phyloP scores from a whole-genome alignment of 2,113 vertebrate species.

The Paracanthobrama guichenoti region DNA sequence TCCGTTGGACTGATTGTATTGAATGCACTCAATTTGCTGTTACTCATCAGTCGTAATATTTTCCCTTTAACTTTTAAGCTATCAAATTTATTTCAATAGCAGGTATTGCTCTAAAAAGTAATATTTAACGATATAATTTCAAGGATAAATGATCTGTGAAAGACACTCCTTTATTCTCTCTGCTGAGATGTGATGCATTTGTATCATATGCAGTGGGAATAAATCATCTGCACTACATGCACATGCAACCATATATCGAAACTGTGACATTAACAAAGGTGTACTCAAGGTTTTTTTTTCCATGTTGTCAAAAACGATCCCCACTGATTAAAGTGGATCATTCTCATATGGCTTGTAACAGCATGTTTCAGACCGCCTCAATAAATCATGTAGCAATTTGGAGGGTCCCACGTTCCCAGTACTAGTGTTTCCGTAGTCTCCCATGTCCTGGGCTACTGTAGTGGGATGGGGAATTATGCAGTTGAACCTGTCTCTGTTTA shows the following conservation, averaged over 20 bases:
- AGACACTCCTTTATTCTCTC: not conserved
- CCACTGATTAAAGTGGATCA: slow-evolving; percentile 23
- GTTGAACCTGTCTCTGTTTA: slow-evolving; percentile 56
- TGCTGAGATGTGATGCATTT: not conserved
- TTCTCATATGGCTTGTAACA: slow-evolving; percentile 51
- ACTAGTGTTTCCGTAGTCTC: slow-evolving; percentile 51
- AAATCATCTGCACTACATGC: slow-evolving; percentile 2
- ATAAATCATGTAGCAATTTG: slow-evolving; percentile 71
- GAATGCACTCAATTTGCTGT: not conserved
- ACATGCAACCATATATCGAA: not conserved
- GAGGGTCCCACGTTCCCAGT: slow-evolving; percentile 59
- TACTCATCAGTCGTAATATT: not conserved
- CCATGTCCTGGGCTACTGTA: slow-evolving; percentile 46
- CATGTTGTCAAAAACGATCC: slow-evolving; percentile 2
- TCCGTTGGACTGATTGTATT: slow-evolving; percentile 15
- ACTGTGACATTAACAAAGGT: not conserved
- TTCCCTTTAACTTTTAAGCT: not conserved
- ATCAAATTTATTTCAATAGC: not conserved
- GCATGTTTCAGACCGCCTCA: slow-evolving; percentile 49
- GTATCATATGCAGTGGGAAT: not conserved
- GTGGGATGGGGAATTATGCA: slow-evolving; percentile 46
- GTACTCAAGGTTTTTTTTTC: slow-evolving; percentile 13
- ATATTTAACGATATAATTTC: not conserved
- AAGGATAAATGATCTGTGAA: slow-evolving; percentile 18
- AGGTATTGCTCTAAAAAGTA: not conserved